A percentile compares a stretch with the other conserved stretches of the same genome.
Conservation (phyloP, 2,113 vertebrate species). For the Mirounga angustirostris region DNA sequence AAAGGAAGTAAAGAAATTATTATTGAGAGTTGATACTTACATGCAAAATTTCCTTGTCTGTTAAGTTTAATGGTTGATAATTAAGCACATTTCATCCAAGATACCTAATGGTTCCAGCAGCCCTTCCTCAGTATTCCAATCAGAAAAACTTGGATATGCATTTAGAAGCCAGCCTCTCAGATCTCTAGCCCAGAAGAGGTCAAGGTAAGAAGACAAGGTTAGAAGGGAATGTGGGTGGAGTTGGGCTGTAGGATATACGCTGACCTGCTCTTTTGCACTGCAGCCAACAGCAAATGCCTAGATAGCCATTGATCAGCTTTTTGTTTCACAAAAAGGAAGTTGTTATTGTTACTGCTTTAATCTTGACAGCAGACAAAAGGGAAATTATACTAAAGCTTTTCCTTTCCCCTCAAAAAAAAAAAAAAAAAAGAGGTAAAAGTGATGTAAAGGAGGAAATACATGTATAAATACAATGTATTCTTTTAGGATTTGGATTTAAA, state of each 20-base stretch:
- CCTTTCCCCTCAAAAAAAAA: background rate
- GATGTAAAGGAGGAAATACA: background rate
- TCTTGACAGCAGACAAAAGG: background rate
- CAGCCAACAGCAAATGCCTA: background rate
- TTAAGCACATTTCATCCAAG: background rate
- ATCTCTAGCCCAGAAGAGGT: background rate
- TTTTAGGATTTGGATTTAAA: constrained; percentile 21
- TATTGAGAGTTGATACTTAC: background rate
- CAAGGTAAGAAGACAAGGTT: background rate
- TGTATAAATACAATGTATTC: background rate
- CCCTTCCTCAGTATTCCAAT: background rate
- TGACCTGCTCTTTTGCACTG: background rate
- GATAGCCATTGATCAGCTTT: background rate
- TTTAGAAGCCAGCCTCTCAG: background rate
- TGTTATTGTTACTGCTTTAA: background rate
- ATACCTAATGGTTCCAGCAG: background rate
- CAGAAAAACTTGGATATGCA: background rate
- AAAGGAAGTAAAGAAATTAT: background rate
- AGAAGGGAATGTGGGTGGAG: background rate
- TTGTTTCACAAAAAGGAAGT: background rate
- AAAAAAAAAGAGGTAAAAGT: constrained; percentile 39
- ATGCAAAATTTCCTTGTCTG: background rate
- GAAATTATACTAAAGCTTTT: background rate
- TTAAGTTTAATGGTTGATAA: background rate
- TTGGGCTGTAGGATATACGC: accelerated